Conservation (phyloP, 2,113 vertebrate species). For the Suncus etruscus region DNA sequence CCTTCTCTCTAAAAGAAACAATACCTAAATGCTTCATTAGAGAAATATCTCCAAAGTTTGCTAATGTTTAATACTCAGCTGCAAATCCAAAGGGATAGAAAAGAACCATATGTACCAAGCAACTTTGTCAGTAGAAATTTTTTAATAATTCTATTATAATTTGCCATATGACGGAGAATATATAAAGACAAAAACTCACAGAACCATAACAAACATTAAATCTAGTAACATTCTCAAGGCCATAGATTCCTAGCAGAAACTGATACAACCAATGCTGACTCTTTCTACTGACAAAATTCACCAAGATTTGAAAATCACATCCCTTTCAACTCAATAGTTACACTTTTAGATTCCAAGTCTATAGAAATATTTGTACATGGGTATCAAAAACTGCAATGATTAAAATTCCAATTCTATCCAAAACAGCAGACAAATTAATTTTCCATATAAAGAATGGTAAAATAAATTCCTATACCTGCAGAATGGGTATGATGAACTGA, state of each 20-base stretch:
- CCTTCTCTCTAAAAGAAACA: conserved; percentile 79
- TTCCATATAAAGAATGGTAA: conserved; percentile 22
- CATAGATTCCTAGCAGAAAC: too few species aligned
- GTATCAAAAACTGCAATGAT: conserved; percentile 24
- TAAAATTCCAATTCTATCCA: neutral
- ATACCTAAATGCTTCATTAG: conserved; percentile 74
- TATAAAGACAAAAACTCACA: neutral
- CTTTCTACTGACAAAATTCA: neutral
- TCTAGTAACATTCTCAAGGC: neutral
- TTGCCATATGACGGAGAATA: neutral
- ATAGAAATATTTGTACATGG: conserved; percentile 36
- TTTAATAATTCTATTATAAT: conserved; percentile 15
- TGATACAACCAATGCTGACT: too few species aligned
- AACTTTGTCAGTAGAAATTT: conserved; percentile 7
- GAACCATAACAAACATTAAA: neutral
- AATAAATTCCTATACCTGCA: neutral
- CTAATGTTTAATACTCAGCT: conserved; percentile 70
- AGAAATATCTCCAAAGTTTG: conserved; percentile 69
- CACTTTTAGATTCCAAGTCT: conserved; percentile 20
- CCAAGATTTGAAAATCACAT: conserved; percentile 21
- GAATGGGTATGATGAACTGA: neutral
- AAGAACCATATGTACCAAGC: conserved; percentile 64
- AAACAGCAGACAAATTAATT: conserved; percentile 16
- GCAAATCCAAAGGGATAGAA: conserved; percentile 32
- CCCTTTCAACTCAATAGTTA: neutral